Conservation (phyloP, 2,888 invertebrate genomes). For the Oligia strigilis region DNA sequence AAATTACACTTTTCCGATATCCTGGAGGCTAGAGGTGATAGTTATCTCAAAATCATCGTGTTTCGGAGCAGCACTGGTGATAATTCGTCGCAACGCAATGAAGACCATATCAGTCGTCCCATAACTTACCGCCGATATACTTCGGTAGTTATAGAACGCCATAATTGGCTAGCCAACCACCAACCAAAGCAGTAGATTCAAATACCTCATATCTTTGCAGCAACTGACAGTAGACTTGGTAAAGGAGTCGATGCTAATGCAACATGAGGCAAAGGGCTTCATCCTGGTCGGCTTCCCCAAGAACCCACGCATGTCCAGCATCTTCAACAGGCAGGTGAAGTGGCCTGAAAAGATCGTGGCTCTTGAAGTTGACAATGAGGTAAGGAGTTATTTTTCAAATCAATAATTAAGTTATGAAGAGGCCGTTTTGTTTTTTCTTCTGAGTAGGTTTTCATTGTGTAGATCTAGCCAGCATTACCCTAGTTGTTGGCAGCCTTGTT, state of each 20-base stretch:
- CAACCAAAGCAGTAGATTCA: not conserved
- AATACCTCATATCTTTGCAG: slow-evolving; percentile 73
- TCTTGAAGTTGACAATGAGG: slow-evolving; percentile 86
- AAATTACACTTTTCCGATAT: not conserved
- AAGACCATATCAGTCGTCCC: not conserved
- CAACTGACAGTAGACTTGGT: slow-evolving; percentile 89
- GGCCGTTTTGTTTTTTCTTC: not conserved
- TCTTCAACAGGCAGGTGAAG: slow-evolving; percentile 87
- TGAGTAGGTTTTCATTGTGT: not conserved
- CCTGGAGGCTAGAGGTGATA: not conserved
- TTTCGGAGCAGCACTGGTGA: not conserved
- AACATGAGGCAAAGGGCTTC: slow-evolving; percentile 87
- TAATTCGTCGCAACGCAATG: not conserved
- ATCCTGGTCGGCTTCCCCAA: slow-evolving; percentile 91
- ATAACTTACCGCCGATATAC: not conserved
- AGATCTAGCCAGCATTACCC: too few species aligned
- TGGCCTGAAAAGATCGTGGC: slow-evolving; percentile 89
- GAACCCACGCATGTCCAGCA: slow-evolving; percentile 87
- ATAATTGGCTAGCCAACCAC: not conserved
- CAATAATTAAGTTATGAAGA: too few species aligned
- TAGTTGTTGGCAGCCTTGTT: not conserved
- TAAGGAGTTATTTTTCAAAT: slow-evolving; percentile 48
- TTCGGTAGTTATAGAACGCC: not conserved
- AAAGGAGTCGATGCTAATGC: slow-evolving; percentile 89
- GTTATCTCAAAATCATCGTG: not conserved